Conservation (phyloP, 2,888 invertebrate species). For the Cheilosia vernalis region DNA sequence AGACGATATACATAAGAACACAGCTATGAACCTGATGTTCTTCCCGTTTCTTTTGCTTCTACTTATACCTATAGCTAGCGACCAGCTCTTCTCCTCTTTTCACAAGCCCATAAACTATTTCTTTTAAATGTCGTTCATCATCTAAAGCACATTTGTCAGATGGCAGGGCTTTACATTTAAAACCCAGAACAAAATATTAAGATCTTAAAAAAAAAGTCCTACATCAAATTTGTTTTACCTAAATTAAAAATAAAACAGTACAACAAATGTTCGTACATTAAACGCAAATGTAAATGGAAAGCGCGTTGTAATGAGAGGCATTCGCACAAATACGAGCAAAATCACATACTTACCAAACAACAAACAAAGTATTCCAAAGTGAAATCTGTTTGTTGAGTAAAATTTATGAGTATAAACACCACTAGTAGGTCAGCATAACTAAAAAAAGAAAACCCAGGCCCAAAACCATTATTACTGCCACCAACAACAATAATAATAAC, state of each 20-base stretch:
- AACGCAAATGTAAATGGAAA: constrained; percentile 1
- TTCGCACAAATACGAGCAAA: neutral
- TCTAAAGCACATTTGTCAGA: too few relatives aligned
- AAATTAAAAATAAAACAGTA: neutral
- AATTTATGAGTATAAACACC: constrained; percentile 44
- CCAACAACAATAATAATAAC: constrained; percentile 26
- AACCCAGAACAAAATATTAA: too few relatives aligned
- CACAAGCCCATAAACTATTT: too few relatives aligned
- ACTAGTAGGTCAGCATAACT: constrained; percentile 62
- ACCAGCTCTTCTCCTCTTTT: too few relatives aligned
- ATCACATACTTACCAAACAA: too few relatives aligned
- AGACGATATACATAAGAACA: too few relatives aligned
- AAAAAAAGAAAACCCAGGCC: constrained; percentile 24
- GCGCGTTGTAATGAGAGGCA: neutral
- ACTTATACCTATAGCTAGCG: too few relatives aligned
- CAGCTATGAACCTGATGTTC: too few relatives aligned
- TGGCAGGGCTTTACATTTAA: too few relatives aligned
- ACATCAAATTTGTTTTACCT: neutral
- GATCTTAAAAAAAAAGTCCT: neutral
- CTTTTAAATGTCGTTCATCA: too few relatives aligned
- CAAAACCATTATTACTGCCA: constrained; percentile 17
- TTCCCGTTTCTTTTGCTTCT: too few relatives aligned
- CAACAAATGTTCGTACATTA: neutral
- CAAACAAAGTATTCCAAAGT: neutral
- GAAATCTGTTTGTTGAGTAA: constrained; percentile 18